These are phyloP conservation scores for Antidorcas marsupialis DNA, from an alignment of 2,113 vertebrate genomes.

Conservation along the genomic window DNA sequence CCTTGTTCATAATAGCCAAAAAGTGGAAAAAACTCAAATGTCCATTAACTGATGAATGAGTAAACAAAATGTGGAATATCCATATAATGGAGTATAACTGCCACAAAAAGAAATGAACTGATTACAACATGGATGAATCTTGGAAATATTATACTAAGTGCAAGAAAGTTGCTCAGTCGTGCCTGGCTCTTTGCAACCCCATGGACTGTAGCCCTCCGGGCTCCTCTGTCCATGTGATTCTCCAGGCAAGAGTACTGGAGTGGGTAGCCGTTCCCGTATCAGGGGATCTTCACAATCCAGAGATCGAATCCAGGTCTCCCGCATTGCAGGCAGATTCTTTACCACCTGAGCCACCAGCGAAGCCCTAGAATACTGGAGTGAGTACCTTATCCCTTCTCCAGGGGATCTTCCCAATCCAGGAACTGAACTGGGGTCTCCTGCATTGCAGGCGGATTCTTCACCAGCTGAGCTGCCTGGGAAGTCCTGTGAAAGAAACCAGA, in stretches of 20 bases:
- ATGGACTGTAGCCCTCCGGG: not conserved
- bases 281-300: not conserved
- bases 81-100: not conserved
- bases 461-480: not conserved
- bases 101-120: not conserved
- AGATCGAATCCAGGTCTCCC: not conserved
- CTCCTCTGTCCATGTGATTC: not conserved
- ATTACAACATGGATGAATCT: not conserved
- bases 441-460: not conserved
- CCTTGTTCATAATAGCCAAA: not conserved
- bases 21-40: not conserved
- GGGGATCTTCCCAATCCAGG: not conserved
- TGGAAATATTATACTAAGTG: not conserved
- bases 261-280: fast-evolving
- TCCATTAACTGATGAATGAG: not conserved
- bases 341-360: not conserved
- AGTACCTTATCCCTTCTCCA: not conserved
- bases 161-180: not conserved
- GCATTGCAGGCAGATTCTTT: not conserved
- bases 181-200: not conserved
- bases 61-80: not conserved
- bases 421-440: not conserved
- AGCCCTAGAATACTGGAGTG: not conserved
- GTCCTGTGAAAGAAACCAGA: not conserved
- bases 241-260: not conserved